Evolutionary conservation across 1,140 invertebrate species (phyloP), one percentile per base, ranked within the genome.

Genomic region (Saccostrea echinata): DNA sequence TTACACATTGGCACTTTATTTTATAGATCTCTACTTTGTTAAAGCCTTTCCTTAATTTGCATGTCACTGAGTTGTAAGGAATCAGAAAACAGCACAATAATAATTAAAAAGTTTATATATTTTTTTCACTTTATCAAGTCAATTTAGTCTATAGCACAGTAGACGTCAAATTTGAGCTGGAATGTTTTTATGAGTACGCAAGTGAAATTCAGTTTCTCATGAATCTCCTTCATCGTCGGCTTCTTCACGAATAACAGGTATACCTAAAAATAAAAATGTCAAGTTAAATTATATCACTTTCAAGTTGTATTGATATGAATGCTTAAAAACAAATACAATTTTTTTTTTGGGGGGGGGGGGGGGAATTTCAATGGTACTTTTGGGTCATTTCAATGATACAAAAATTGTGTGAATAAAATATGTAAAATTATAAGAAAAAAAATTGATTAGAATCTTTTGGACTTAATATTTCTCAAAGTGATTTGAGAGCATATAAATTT

Each of bases 171-270:
- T n/a, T 18, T 61, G 3, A 4, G 55, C 55, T 61, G 55, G 55
- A 61, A 61, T 21, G 55, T 61, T 61, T 43, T 8, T 0, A n/a
- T 0, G 55, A 61, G n/a, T 61, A 61, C 4, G 16, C 1, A 21
- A 61, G 21, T 21, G 55, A 61, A 61, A 21, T 61, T 21, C 18
- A 61, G n/a, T n/a, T 61, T 18, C 4, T 76, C 35, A 33, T 27
- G 13, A 81, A 33, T 84, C 52, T 11, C 64, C 52, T 84, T 88
- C 57, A n/a, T 92, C 89, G 9, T 92, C 90, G n/a, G 90, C 90
- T 80, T 91, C 91, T 53, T 90, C 88, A 86, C 92, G 30, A n/a
- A 92, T 91, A 55, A 92, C 88, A 51, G 92, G 90, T 6, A 90
- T 88, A 55, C 92, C 92, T 92, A 82, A 16, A 91, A 91, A 30